Base-by-base conservation (phyloP, 1,140 invertebrate species). In the Sinonovacula constricta region DNA sequence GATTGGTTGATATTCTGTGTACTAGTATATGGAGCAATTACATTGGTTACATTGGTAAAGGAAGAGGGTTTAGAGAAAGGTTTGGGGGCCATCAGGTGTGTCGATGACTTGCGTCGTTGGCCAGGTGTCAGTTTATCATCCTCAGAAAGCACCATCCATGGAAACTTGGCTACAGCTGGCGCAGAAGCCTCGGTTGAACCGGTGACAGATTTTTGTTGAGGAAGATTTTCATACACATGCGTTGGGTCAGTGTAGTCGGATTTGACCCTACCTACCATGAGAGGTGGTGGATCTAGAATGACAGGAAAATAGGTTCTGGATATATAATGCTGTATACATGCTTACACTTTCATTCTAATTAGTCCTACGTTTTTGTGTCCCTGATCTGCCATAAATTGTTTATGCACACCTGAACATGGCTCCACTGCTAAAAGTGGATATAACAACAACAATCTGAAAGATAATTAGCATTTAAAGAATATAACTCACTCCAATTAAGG, bases 221-320 rank as follows among this genome's bases (percentile, higher is more conserved):
- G 83, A 18, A 86, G 71, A 66, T 86, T 84, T 81, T 86, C 85
- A 67, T 86, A 86, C 51, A 86, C 68, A 28, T 80, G 85, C n/a
- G 72, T 49, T 33, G 72, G 31, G 22, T 74, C 45, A 45, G 34
- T 68, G 49, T 72, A 53, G 33, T 57, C 65, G 33, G 75, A 78
- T 24, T 63, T 63, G 22, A 78, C 53, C 39, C 59, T 57, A 33
- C 75, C 72, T 22, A 75, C 62, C 34, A n/a, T 39, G 51, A 75
- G 54, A 36, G 72, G 60, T 49, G 60, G 72, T 39, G 62, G 39
- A 57, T 75, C 72, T 75, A 75, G 18, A 72, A 72, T 28, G 51
- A 66, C 28, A 57, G 60, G 56, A 74, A 45, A 45, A 45, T 45
- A 10, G 7, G 18, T 45, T 18, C 18, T 45, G 39, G 39, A 18